Evolutionary conservation across 2,888 invertebrate species (phyloP), one percentile per base, ranked within the genome.

Genomic region (Synanthedon myopaeformis): DNA sequence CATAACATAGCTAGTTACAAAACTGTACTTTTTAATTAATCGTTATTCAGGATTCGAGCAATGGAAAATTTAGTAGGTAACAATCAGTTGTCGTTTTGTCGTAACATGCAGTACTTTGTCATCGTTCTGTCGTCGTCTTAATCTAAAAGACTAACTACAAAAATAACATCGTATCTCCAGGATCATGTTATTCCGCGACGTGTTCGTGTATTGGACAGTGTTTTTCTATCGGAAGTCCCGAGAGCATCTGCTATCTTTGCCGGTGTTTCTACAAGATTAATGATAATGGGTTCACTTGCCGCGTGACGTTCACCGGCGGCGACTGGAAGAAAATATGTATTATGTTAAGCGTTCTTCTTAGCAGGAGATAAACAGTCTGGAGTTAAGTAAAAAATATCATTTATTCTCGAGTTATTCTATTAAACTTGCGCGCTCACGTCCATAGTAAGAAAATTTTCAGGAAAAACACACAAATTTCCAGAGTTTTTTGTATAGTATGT

Each of bases 241-340:
- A 61, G 72, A 73, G 77, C 78, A 79, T 79, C 56, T 57, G 57
- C 56, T 79, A 81, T 80, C 79, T 77, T 76, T 68, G 72, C 70
- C 71, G 69, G 65, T 63, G 69, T 66, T 72, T 66, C 71, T 67
- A 69, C 66, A 75, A 79, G 81, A 82, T 79, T 76, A 82, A 82
- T 80, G 81, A 70, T 80, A 81, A 80, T 79, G 76, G 76, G 75
- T 72, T 78, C 77, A 49, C 17, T 17, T 71, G 68, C 63, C 71
- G 76, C 76, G 75, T 78, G 79, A 78, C 77, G 70, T 62, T 71
- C 67, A 66, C 64, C 62, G 62, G 55, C 58, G 65, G 63, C 66
- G 62, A 67, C 59, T 60, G 65, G 62, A 69, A 70, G 69, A 72
- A 76, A 75, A 75, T 76, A 49, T 19, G 23, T 49, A 76, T 77